A percentile compares a stretch with the other conserved stretches of the same genome.
Evolutionary conservation across 1,140 invertebrate species (phyloP).

Genomic region (Sipha flava): DNA sequence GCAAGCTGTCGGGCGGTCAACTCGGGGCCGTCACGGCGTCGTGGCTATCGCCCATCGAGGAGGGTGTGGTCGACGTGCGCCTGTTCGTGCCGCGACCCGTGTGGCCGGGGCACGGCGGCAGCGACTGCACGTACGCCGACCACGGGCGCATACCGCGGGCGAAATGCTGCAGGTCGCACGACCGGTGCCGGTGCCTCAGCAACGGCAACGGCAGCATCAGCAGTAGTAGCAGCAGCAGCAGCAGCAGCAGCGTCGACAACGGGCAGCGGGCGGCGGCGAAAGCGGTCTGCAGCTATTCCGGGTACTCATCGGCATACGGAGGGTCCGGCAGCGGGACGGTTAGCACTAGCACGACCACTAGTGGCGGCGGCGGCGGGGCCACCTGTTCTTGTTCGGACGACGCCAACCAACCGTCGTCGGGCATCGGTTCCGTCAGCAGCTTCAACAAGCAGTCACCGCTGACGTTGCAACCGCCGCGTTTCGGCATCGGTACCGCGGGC

Average conservation of each 20-base stretch:
- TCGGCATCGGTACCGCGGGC: background rate
- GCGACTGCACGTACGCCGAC: background rate
- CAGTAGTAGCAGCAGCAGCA: background rate
- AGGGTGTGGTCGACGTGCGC: conserved; percentile 33
- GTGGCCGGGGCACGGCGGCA: conserved; percentile 29
- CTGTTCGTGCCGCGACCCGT: conserved; percentile 35
- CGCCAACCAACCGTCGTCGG: background rate
- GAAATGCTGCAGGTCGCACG: background rate
- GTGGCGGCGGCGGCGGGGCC: background rate
- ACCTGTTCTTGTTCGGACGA: background rate
- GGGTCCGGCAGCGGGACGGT: background rate
- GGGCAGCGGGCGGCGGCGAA: background rate
- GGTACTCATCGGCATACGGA: conserved; percentile 2
- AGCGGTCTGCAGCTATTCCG: background rate
- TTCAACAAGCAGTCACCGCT: background rate
- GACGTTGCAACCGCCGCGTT: background rate
- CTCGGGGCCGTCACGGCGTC: background rate
- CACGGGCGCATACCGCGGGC: background rate
- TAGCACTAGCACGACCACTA: background rate
- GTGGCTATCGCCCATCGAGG: conserved; percentile 34
- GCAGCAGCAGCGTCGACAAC: background rate
- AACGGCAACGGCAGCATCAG: background rate
- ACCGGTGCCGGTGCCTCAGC: background rate
- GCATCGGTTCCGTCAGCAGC: background rate
- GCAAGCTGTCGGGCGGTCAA: background rate